Evolutionary conservation across 2,888 invertebrate species (phyloP).

Genomic region (Yponomeuta malinellus): DNA sequence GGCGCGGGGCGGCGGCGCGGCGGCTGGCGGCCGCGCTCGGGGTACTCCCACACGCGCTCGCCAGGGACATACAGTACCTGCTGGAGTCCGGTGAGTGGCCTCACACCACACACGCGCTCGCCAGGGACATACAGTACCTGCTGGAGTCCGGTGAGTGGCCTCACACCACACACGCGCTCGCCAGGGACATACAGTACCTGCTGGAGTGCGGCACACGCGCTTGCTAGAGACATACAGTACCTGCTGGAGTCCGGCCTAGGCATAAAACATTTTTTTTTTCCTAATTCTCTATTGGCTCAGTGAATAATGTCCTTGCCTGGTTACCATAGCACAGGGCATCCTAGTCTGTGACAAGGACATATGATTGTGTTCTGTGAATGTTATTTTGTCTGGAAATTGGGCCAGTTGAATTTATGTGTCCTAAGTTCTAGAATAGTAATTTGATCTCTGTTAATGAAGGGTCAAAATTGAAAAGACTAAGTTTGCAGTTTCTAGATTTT

Average conservation of each 20-base stretch:
- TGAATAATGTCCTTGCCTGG: too few species aligned
- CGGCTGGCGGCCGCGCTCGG: constrained; percentile 87
- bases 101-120: constrained; percentile 80
- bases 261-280: not conserved
- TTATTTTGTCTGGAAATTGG: too few species aligned
- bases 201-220: constrained; percentile 90
- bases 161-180: constrained; percentile 80
- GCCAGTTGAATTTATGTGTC: too few species aligned
- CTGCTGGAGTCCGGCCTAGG: constrained; percentile 85
- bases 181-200: constrained; percentile 86
- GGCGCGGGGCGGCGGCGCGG: constrained; percentile 69
- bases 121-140: constrained; percentile 86
- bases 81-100: constrained; percentile 81
- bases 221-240: constrained; percentile 87
- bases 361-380: too few species aligned
- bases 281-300: too few species aligned
- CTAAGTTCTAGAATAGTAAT: too few species aligned
- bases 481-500: too few species aligned
- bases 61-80: constrained; percentile 86
- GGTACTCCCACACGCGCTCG: constrained; percentile 88
- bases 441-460: too few species aligned
- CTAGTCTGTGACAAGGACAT: too few species aligned
- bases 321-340: too few species aligned
- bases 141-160: constrained; percentile 81
- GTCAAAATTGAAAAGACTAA: too few species aligned